Conservation (phyloP, 2,797 vertebrate genomes). For the Lepus townsendii region DNA sequence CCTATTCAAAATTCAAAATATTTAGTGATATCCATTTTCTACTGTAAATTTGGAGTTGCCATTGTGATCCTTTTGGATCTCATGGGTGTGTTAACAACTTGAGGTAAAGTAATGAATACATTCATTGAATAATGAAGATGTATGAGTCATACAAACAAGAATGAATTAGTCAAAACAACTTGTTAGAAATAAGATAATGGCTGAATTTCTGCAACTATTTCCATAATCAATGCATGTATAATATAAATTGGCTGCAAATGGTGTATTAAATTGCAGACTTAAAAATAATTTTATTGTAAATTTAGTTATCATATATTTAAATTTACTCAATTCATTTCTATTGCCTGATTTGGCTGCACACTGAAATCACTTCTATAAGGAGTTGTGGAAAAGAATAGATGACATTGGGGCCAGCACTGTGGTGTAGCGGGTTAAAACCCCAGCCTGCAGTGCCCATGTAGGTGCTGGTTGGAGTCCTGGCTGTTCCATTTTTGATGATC, state of each 20-base stretch:
- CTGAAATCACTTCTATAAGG: constrained; percentile 51
- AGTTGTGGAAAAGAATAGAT: neutral
- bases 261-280: constrained; percentile 72
- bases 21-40: neutral
- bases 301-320: constrained; percentile 69
- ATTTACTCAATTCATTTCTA: constrained; percentile 39
- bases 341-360: constrained; percentile 75
- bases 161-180: neutral
- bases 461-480: no score
- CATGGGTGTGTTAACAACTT: neutral
- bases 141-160: neutral
- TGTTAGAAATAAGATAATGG: constrained; percentile 16
- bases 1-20: neutral
- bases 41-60: neutral
- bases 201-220: constrained; percentile 38
- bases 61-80: constrained; percentile 33
- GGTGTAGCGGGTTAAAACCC: no score
- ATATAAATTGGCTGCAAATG: constrained; percentile 73
- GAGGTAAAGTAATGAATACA: constrained; percentile 40
- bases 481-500: no score
- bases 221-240: constrained; percentile 73
- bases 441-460: no score
- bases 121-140: neutral
- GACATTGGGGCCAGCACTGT: no score
- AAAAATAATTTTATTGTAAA: constrained; percentile 78